Conservation (phyloP, 2,888 invertebrate genomes). For the Autographa pulchrina region DNA sequence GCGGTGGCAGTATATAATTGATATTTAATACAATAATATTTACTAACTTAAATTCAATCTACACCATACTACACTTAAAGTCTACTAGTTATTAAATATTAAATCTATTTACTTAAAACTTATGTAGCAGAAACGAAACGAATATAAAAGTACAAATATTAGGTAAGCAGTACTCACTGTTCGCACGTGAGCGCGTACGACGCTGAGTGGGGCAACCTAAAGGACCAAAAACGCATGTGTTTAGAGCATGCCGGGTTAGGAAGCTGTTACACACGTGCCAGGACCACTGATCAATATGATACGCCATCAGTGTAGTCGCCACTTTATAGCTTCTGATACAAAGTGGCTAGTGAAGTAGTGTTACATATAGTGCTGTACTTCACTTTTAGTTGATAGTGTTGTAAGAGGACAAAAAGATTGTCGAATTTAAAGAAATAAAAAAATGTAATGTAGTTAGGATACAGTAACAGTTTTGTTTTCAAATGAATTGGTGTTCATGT, state of each 20-base stretch:
- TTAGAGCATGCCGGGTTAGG: constrained; percentile 88
- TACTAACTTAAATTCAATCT: not conserved
- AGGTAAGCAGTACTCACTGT: constrained; percentile 90
- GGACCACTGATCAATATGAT: constrained; percentile 44
- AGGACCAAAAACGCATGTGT: constrained; percentile 86
- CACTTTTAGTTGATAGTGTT: constrained; percentile 11
- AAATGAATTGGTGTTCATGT: not conserved
- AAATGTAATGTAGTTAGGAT: not conserved
- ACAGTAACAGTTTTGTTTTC: not conserved
- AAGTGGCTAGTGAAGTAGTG: not conserved
- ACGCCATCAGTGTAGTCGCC: constrained; percentile 41
- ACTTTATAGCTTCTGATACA: constrained; percentile 28
- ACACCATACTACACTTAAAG: not conserved
- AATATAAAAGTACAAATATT: constrained; percentile 67
- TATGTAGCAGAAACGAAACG: constrained; percentile 62
- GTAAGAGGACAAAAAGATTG: not conserved
- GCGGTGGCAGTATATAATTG: not conserved
- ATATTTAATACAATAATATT: not conserved
- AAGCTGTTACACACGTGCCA: constrained; percentile 78
- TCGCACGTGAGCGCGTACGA: constrained; percentile 91
- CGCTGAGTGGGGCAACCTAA: constrained; percentile 90
- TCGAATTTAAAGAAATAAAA: not conserved
- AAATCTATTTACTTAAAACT: not conserved
- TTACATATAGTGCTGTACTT: constrained; percentile 28
- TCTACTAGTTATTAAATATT: too few relatives aligned